Evolutionary conservation across 1,140 invertebrate genomes (phyloP).

Genomic region (Papilio machaon): DNA sequence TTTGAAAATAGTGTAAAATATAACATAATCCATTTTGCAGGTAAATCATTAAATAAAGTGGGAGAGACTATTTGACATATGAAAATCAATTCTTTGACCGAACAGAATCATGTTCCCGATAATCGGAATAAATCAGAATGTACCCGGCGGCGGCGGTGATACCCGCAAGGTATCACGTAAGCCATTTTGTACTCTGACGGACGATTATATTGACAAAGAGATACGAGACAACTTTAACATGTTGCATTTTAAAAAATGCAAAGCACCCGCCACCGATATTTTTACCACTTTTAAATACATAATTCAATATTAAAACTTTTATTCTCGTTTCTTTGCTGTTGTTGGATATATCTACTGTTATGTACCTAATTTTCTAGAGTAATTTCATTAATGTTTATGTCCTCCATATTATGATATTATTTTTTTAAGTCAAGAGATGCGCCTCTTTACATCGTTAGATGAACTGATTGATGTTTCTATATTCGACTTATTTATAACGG

Average conservation of each 20-base stretch:
- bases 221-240: neutral
- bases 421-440: neutral
- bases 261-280: neutral
- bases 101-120: neutral
- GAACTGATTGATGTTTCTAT: neutral
- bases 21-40: too few relatives aligned
- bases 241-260: neutral
- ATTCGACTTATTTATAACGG: neutral
- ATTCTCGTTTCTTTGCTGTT: too few relatives aligned
- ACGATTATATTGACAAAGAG: slow-evolving; percentile 11
- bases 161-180: slow-evolving; percentile 23
- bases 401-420: neutral
- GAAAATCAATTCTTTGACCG: neutral
- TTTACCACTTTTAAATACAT: neutral
- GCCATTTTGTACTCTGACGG: neutral
- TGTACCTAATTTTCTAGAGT: neutral
- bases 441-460: neutral
- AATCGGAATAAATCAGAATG: slow-evolving; percentile 21
- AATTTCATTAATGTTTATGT: neutral
- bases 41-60: neutral
- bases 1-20: neutral
- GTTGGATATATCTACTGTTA: neutral
- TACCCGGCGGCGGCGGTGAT: neutral
- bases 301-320: slow-evolving; percentile 12
- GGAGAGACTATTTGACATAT: neutral